These are phyloP conservation scores for Drosophila funebris DNA, from an alignment of 1,140 invertebrate genomes.

Conservation along the genomic window DNA sequence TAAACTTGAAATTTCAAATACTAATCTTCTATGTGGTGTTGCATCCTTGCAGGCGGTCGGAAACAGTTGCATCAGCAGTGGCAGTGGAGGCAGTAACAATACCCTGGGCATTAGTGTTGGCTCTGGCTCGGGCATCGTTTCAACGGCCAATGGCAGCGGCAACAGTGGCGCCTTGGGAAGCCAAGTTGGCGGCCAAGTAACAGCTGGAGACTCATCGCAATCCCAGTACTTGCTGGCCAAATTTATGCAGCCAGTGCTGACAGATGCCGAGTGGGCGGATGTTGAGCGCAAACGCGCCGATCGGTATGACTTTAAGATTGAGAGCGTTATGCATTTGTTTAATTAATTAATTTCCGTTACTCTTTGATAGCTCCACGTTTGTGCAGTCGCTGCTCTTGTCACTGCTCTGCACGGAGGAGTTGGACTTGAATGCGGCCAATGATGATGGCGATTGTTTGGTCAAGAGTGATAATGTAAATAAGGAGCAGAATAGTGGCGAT, in stretches of 20 bases:
- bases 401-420: constrained; percentile 64
- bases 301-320: constrained; percentile 50
- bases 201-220: constrained; percentile 61
- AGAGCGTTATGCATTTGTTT: not conserved
- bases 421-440: constrained; percentile 58
- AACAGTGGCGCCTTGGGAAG: constrained; percentile 38
- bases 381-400: constrained; percentile 77
- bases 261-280: constrained; percentile 76
- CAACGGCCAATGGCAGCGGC: constrained; percentile 49
- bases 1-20: constrained; percentile 12
- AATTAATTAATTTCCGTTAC: not conserved
- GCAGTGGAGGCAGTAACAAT: constrained; percentile 62
- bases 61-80: constrained; percentile 41
- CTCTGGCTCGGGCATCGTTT: constrained; percentile 15
- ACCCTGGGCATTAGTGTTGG: constrained; percentile 74
- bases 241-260: constrained; percentile 81
- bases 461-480: constrained; percentile 84
- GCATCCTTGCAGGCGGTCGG: constrained; percentile 57
- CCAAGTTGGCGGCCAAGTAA: constrained; percentile 47
- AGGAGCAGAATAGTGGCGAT: constrained; percentile 57
- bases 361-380: constrained; percentile 75
- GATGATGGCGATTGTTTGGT: constrained; percentile 48
- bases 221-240: constrained; percentile 78
- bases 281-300: constrained; percentile 77
- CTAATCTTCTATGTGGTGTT: constrained; percentile 36